A percentile compares a stretch with the other conserved stretches of the same genome.
Conservation (phyloP, 2,888 invertebrate genomes). For the Carterocephalus palaemon region DNA sequence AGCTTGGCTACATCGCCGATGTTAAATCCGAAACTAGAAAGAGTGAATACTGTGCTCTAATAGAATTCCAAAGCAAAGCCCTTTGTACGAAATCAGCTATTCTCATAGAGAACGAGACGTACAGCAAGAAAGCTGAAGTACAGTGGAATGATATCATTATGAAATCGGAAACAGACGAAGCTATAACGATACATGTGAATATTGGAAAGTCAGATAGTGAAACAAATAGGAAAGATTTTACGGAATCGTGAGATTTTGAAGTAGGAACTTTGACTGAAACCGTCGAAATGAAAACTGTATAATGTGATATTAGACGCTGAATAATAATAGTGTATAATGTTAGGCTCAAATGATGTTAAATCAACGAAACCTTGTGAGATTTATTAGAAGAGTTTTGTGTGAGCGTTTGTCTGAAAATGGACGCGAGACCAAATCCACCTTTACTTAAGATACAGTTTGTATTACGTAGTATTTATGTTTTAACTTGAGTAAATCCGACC, state of each 20-base stretch:
- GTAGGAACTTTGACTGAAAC: slow-evolving; percentile 16
- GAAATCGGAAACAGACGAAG: slow-evolving; percentile 69
- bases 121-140: slow-evolving; percentile 71
- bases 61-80: slow-evolving; percentile 72
- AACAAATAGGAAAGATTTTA: slow-evolving; percentile 46
- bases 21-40: slow-evolving; percentile 60
- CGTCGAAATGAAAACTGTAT: slow-evolving; percentile 2
- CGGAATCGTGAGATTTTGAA: slow-evolving; percentile 41
- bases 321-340: slow-evolving; percentile 16
- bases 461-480: neutral
- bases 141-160: slow-evolving; percentile 70
- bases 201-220: slow-evolving; percentile 57
- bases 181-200: slow-evolving; percentile 71
- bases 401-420: neutral
- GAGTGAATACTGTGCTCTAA: slow-evolving; percentile 67
- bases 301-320: slow-evolving; percentile 29
- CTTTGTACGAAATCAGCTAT: slow-evolving; percentile 68
- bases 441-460: neutral
- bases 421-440: slow-evolving; percentile 1
- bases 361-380: slow-evolving; percentile 1
- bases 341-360: slow-evolving; percentile 26
- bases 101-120: slow-evolving; percentile 66
- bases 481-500: neutral
- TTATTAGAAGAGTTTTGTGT: neutral
- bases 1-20: slow-evolving; percentile 65